Conservation (phyloP, 2,113 vertebrate species). For the Thunnus maccoyii region DNA sequence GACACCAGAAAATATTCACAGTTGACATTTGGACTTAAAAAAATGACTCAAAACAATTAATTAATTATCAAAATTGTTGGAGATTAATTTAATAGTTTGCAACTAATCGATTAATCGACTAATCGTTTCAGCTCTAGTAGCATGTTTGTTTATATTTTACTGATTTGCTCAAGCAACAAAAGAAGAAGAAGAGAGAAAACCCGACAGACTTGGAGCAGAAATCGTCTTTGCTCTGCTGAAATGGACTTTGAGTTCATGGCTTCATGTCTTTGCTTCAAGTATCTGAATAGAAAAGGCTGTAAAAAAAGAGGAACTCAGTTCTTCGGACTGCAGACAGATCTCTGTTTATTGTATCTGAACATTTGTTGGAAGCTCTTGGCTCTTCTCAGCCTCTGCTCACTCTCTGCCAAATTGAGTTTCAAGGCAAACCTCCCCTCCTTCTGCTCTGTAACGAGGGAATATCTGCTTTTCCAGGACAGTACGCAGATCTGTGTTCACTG, state of each 20-base stretch:
- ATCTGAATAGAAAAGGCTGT: slow-evolving; percentile 26
- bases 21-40: no score
- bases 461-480: not conserved
- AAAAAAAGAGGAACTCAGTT: slow-evolving; percentile 2
- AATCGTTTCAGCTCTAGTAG: no score
- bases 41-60: no score
- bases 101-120: no score
- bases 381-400: not conserved
- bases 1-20: no score
- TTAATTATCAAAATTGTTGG: no score
- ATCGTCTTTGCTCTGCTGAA: not conserved
- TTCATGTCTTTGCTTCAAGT: slow-evolving; percentile 20
- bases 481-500: not conserved
- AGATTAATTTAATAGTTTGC: no score
- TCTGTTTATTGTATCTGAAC: slow-evolving; percentile 38
- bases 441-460: not conserved
- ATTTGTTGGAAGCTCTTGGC: slow-evolving; percentile 23
- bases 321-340: not conserved
- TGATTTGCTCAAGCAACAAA: not conserved
- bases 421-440: not conserved
- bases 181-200: no score
- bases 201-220: not conserved
- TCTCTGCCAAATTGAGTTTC: slow-evolving; percentile 10
- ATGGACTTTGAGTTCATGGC: not conserved
- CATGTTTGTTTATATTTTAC: no score